These are phyloP conservation scores for Caiman crocodilus DNA, from an alignment of 2,797 vertebrate genomes.

Conservation along the genomic window DNA sequence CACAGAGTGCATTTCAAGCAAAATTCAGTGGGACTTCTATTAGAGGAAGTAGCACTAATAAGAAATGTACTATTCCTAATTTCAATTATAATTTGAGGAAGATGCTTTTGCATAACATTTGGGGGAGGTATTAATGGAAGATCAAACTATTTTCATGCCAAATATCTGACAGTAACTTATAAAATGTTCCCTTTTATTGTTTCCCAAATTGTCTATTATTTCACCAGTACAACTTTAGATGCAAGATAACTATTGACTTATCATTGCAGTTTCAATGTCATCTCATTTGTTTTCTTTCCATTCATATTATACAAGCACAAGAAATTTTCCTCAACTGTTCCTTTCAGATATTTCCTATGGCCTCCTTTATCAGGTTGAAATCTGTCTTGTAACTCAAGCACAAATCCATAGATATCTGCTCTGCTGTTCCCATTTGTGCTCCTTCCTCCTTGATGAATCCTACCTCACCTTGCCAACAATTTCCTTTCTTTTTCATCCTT, in stretches of 20 bases:
- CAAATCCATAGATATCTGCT: neutral
- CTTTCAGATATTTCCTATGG: conserved; percentile 7
- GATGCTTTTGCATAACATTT: too few relatives aligned
- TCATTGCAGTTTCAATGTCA: conserved; percentile 24
- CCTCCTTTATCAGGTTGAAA: neutral
- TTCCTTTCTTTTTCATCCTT: neutral
- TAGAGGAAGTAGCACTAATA: neutral
- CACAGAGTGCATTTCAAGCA: too few relatives aligned
- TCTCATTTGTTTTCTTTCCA: conserved; percentile 3
- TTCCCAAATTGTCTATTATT: neutral
- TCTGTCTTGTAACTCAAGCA: neutral
- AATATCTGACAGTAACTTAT: neutral
- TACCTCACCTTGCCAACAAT: neutral
- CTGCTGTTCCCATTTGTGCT: neutral
- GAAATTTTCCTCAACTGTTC: conserved; percentile 3
- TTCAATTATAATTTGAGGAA: neutral
- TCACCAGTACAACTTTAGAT: conserved; percentile 2
- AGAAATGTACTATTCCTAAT: neutral
- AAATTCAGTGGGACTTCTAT: neutral
- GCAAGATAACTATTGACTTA: conserved; percentile 28
- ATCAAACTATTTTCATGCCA: conserved; percentile 7
- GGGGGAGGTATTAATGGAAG: too few relatives aligned
- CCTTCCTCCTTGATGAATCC: neutral
- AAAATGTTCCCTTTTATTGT: neutral
- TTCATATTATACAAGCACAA: neutral